Percentiles rank a stretch among this genome's conserved stretches.
phyloP scores from a whole-genome alignment of 2,888 invertebrate species.

The Phaedon cochleariae region DNA sequence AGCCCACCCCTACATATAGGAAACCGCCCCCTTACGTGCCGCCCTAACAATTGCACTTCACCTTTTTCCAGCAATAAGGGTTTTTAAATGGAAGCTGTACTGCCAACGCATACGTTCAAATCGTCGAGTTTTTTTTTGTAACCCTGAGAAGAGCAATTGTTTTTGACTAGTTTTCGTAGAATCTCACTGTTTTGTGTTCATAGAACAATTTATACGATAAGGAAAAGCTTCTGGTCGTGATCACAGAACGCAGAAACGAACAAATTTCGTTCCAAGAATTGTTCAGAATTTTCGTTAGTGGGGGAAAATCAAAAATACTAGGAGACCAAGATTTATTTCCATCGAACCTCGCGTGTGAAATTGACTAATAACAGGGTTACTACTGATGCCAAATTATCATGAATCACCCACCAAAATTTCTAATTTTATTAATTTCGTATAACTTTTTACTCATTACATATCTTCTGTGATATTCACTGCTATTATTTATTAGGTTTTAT shows the following conservation, averaged over 20 bases:
- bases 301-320: no score
- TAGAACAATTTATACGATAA: no score
- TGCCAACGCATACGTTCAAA: constrained; percentile 39
- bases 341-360: no score
- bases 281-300: no score
- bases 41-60: constrained; percentile 76
- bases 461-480: constrained; percentile 46
- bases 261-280: no score
- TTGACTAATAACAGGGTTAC: constrained; percentile 26
- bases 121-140: constrained; percentile 24
- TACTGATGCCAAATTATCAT: constrained; percentile 37
- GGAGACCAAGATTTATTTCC: no score
- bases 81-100: constrained; percentile 25
- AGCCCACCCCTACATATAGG: constrained; percentile 89
- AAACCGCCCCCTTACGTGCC: constrained; percentile 98
- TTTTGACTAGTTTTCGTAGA: neutral
- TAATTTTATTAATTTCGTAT: constrained; percentile 1
- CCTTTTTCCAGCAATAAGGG: constrained; percentile 57
- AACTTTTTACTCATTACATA: constrained; percentile 21
- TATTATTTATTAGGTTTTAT: constrained; percentile 37
- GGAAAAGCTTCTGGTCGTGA: no score
- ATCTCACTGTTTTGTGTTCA: neutral
- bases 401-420: constrained; percentile 32
- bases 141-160: no score
- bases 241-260: no score